Base-by-base conservation (phyloP, 2,113 vertebrate genomes). In the Cygnus buccinator region DNA sequence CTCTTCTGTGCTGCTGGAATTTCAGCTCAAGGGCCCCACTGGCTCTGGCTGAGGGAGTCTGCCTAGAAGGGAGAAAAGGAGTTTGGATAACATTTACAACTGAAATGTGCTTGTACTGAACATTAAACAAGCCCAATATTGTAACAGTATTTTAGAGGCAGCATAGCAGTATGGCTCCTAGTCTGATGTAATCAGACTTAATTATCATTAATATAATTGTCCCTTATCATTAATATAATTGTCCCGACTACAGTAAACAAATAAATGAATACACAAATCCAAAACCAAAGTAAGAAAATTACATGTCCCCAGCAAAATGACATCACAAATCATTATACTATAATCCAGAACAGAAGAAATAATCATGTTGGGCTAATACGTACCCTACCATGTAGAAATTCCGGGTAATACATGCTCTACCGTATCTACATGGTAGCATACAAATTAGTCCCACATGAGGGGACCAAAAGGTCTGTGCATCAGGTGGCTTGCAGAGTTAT, bases 81-180 rank as follows among this genome's bases (percentile, higher is more conserved):
- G 2, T n/a, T 59, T 17, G 23, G 25, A 85, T 41, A 73, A 11
- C 5, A 8, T 37, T 71, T 67, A 41, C 29, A 55, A 74, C 11
- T 6, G 41, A 37, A 11, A 50, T 18, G 55, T 0, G 0, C 7
- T 58, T 37, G 39, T 25, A 75, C 26, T 1, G 6, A 76, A 13
- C 22, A 37, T 77, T 84, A 63, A 77, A 67, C 3, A 5, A 8
- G 3, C 25, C 66, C 28, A n/a, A 7, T 6, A 4, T 70, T 12
- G 20, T 6, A 62, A 29, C 48, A 78, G 1, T 62, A 44, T 63
- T 91, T 84, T 55, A 72, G 17, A 81, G 29, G 28, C 22, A 92
- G 62, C 28, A 55, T 1, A 57, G 58, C 84, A 68, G 29, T 15
- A 31, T 23, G 39, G 52, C 35, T 89, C 29, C 72, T 77, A 62